A percentile compares a stretch with the other conserved stretches of the same genome.
phyloP scores from a whole-genome alignment of 2,113 vertebrate species.

The Mellivora capensis region DNA sequence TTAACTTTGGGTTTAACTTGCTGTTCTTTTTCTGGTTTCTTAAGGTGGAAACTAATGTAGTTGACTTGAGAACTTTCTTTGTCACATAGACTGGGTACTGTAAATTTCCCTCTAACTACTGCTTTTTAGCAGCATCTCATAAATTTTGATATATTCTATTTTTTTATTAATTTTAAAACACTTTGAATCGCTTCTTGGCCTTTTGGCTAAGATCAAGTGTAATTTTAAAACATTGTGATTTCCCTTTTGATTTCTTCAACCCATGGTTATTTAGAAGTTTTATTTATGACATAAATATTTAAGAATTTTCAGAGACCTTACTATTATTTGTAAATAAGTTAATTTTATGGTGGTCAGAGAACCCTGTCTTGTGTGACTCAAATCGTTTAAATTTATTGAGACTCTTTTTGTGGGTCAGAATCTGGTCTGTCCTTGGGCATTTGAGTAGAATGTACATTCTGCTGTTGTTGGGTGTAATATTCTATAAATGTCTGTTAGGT shows the following conservation, averaged over 20 bases:
- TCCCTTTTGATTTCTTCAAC: not conserved
- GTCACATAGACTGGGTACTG: not conserved
- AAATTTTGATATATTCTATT: not conserved
- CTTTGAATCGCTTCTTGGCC: not conserved
- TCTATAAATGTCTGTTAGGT: not conserved
- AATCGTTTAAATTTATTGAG: not conserved
- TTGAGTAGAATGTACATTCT: not conserved
- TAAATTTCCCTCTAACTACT: not conserved
- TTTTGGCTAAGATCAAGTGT: not conserved
- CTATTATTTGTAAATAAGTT: not conserved
- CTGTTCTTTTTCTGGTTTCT: not conserved
- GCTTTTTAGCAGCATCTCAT: not conserved
- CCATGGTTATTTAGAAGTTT: not conserved
- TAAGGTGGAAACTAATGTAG: not conserved
- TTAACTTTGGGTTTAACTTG: not conserved
- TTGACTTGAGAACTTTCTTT: not conserved
- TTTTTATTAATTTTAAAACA: constrained; percentile 16
- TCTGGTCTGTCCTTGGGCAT: not conserved
- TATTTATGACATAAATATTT: not conserved
- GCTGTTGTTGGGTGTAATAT: not conserved
- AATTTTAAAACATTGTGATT: not conserved
- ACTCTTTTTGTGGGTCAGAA: not conserved
- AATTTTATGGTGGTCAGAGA: not conserved
- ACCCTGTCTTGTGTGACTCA: not conserved
- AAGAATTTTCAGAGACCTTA: not conserved